Percentiles rank a stretch among this genome's conserved stretches.
Evolutionary conservation across 2,797 vertebrate genomes (phyloP).

Genomic region (Clarias pachynema): DNA sequence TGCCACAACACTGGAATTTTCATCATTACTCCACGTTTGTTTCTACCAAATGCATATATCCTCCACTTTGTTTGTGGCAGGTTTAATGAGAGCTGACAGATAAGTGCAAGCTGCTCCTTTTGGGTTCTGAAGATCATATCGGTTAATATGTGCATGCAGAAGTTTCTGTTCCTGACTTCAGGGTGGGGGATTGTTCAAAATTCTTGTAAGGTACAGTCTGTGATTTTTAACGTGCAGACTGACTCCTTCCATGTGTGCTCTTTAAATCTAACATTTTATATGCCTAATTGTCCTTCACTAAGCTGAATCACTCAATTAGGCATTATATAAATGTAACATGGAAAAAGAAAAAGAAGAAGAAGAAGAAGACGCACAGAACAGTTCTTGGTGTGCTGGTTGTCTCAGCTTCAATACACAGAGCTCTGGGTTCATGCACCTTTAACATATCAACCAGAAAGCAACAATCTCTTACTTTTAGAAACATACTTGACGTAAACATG

Average conservation of each 20-base stretch:
- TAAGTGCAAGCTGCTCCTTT: constrained; percentile 7
- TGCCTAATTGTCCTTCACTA: neutral
- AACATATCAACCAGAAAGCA: neutral
- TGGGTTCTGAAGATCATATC: neutral
- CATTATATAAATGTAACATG: neutral
- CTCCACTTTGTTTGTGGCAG: neutral
- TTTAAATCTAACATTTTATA: neutral
- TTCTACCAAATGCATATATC: neutral
- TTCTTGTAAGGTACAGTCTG: constrained; percentile 11
- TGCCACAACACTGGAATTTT: neutral
- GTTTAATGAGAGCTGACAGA: constrained; percentile 3
- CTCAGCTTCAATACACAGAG: neutral
- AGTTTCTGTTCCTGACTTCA: constrained; percentile 7
- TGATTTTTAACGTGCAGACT: neutral
- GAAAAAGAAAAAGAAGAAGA: neutral
- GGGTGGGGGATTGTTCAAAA: neutral
- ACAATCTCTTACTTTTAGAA: neutral
- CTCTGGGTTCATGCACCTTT: constrained; percentile 7
- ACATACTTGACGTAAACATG: constrained; percentile 25
- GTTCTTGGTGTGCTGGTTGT: neutral
- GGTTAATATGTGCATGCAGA: constrained; percentile 6
- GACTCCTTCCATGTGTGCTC: neutral
- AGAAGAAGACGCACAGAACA: neutral
- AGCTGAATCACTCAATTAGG: neutral
- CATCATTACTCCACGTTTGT: neutral